Conservation (phyloP, 1,140 invertebrate species). For the Aporrectodea caliginosa region DNA sequence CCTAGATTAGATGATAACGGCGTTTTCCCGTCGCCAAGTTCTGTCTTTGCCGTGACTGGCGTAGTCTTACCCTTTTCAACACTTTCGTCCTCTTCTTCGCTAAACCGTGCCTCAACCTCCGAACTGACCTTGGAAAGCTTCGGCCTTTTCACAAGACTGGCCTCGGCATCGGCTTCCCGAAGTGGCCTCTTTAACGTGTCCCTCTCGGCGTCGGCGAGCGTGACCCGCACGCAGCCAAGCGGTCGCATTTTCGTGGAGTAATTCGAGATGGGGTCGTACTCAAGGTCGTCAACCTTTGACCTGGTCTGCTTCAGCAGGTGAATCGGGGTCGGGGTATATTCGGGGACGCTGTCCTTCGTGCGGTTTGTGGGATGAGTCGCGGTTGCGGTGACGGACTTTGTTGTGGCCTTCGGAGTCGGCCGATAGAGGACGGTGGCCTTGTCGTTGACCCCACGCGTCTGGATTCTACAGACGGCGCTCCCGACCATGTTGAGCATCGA, state of each 20-base stretch:
- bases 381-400: conserved; percentile 11
- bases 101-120: conserved; percentile 34
- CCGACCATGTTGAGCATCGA: conserved; percentile 30
- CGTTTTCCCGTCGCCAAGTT: too few species aligned
- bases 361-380: background rate
- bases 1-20: too few species aligned
- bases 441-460: conserved; percentile 11
- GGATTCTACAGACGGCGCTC: conserved; percentile 21
- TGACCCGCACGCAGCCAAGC: background rate
- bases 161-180: background rate
- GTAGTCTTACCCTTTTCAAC: too few species aligned
- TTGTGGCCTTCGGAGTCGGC: conserved; percentile 34
- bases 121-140: background rate
- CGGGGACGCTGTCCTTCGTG: background rate
- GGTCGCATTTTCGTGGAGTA: background rate
- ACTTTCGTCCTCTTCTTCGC: conserved; percentile 34
- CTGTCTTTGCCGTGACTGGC: too few species aligned
- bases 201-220: background rate
- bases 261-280: conserved; percentile 26
- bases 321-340: conserved; percentile 25
- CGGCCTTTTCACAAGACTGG: background rate
- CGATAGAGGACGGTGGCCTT: background rate
- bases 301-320: conserved; percentile 19
- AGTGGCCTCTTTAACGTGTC: background rate
- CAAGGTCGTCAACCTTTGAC: conserved; percentile 24